phyloP scores from a whole-genome alignment of 2,888 invertebrate species.

The Pharmacophagus antenor region DNA sequence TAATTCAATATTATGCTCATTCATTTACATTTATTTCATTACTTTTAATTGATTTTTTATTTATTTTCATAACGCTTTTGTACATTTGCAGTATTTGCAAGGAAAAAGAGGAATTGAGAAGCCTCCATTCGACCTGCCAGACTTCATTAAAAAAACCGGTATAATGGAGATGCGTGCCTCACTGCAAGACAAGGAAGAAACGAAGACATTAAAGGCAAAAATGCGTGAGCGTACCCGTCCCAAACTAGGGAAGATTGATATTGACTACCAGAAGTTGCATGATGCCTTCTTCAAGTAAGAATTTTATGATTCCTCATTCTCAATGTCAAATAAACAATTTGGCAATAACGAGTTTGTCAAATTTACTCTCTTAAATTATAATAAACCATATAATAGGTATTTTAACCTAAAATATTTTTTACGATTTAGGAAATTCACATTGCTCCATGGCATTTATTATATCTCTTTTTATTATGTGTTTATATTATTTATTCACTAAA shows the following conservation, averaged over 20 bases:
- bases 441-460: too few species aligned
- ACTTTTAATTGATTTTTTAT: not conserved
- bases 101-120: slow-evolving; percentile 99
- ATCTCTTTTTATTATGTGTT: too few species aligned
- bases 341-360: too few species aligned
- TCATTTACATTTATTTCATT: too few species aligned
- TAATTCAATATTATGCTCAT: too few species aligned
- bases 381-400: too few species aligned
- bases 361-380: too few species aligned
- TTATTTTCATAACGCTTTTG: not conserved
- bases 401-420: too few species aligned
- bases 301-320: not conserved
- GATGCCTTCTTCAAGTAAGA: slow-evolving; percentile 97
- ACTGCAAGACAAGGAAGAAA: slow-evolving; percentile 97
- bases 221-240: slow-evolving; percentile 98
- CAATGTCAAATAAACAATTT: too few species aligned
- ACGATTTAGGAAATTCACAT: too few species aligned
- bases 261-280: slow-evolving; percentile 99
- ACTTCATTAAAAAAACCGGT: slow-evolving; percentile 99
- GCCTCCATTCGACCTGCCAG: slow-evolving; percentile 98
- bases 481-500: too few species aligned
- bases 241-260: slow-evolving; percentile 99
- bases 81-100: slow-evolving; percentile 84
- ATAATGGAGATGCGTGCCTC: slow-evolving; percentile 99
- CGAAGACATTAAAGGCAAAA: slow-evolving; percentile 96